Evolutionary conservation across 2,113 vertebrate genomes (phyloP), one percentile per base, ranked within the genome.

Genomic region (Uria aalge): DNA sequence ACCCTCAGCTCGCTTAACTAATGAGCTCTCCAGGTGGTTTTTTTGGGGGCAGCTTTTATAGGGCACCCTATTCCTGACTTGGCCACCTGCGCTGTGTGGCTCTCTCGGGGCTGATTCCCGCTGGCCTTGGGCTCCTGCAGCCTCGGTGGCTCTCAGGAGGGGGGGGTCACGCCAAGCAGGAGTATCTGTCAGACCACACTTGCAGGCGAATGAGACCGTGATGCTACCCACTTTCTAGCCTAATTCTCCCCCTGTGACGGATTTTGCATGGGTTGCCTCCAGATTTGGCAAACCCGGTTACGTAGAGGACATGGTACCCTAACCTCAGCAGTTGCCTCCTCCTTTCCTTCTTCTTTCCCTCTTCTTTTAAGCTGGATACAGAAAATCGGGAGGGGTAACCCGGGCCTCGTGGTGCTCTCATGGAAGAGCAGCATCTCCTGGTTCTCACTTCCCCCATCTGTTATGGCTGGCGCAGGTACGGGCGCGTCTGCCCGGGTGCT

Each of bases 31-130:
- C 19, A 45, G 17, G 5, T 41, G 32, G 6, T 40, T 40, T 73
- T 18, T 48, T 52, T 53, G 15, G 4, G 20, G 22, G 12, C 13
- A 78, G 30, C 22, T 75, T 50, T 79, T 55, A 32, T 10, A 45
- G 15, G 7, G 20, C 50, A 74, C 11, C 47, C 77, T 5, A 1
- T 45, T 59, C 36, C 50, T 56, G 55, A 14, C 17, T n/a, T 16
- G 21, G 12, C 17, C 11, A 6, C 45, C 14, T 30, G 8, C 3
- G 2, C 55, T 59, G 12, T 1, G 1, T 45, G 38, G n/a, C 13
- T 8, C 23, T 27, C 36, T 77, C 2, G 3, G 34, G 6, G 22
- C 47, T 56, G 41, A 16, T 62, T 62, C 5, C 2, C 4, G 1
- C 53, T 90, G 1, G 0, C 14, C 11, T 7, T 40, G 48, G 48